Conservation (phyloP, 1,140 invertebrate genomes). For the Asbolus verrucosus region DNA sequence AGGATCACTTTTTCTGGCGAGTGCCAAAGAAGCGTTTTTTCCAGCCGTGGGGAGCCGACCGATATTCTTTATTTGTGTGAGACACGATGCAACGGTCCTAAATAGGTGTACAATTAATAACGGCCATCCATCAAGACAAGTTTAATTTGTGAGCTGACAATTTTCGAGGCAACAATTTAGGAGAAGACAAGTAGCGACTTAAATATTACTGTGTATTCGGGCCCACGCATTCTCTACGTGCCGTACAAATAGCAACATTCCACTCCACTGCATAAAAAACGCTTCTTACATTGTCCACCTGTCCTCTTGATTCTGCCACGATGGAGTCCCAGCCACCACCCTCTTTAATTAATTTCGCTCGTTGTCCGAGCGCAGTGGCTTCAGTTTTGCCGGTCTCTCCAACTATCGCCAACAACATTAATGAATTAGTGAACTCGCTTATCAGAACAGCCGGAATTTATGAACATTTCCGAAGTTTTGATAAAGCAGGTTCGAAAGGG, state of each 20-base stretch:
- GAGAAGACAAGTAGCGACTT: slow-evolving; percentile 32
- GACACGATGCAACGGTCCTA: slow-evolving; percentile 3
- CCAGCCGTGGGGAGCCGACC: not conserved
- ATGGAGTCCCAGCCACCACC: too few species aligned
- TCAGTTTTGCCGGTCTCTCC: not conserved
- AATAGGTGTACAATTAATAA: slow-evolving; percentile 35
- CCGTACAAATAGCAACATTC: slow-evolving; percentile 29
- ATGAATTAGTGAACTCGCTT: slow-evolving; percentile 6
- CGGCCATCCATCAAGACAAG: slow-evolving; percentile 28
- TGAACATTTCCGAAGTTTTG: slow-evolving; percentile 14
- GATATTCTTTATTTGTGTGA: slow-evolving; percentile 4
- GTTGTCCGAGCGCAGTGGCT: not conserved
- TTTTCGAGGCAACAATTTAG: slow-evolving; percentile 30
- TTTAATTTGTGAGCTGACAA: slow-evolving; percentile 33
- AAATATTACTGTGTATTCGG: slow-evolving; percentile 26
- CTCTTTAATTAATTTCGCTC: slow-evolving; percentile 3
- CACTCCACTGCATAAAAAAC: slow-evolving; percentile 6
- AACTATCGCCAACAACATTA: slow-evolving; percentile 7
- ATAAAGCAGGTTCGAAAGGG: not conserved
- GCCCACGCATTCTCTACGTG: slow-evolving; percentile 31
- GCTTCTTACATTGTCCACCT: slow-evolving; percentile 21
- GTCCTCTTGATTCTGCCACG: not conserved
- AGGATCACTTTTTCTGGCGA: too few species aligned
- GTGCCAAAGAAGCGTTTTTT: too few species aligned
- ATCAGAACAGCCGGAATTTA: too few species aligned